A percentile compares a stretch with the other conserved stretches of the same genome.
These are phyloP conservation scores for Pterophyllum scalare DNA, from an alignment of 2,113 vertebrate species.

Conservation along the genomic window DNA sequence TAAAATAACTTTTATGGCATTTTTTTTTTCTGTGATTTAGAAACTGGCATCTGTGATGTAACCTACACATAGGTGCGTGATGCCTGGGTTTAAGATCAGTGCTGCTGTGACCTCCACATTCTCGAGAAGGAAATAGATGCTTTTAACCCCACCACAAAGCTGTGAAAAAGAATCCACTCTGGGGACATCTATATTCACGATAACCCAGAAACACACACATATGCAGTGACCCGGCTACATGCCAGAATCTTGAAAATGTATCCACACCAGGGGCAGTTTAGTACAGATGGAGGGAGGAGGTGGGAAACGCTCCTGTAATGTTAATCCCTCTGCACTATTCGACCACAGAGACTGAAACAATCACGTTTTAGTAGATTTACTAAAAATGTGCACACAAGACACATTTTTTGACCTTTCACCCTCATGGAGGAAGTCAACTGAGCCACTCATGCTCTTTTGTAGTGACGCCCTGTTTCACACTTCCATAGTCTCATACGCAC, in stretches of 20 bases:
- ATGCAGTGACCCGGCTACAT: conserved; percentile 45
- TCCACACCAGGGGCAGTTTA: conserved; percentile 67
- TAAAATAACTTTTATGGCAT: neutral
- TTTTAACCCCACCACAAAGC: conserved; percentile 51
- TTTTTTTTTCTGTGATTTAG: neutral
- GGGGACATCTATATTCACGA: conserved; percentile 49
- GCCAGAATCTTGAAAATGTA: conserved; percentile 63
- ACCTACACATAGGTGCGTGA: neutral
- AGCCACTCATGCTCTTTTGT: neutral
- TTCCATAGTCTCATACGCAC: neutral
- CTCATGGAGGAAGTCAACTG: neutral
- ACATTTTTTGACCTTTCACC: conserved; percentile 18
- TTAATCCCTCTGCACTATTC: conserved; percentile 34
- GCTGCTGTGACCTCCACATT: conserved; percentile 47
- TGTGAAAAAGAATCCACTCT: conserved; percentile 67
- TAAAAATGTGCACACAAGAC: conserved; percentile 7
- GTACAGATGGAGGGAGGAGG: conserved; percentile 46
- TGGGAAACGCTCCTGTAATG: conserved; percentile 37
- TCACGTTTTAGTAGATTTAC: conserved; percentile 27
- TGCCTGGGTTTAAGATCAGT: conserved; percentile 22
- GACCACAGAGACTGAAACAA: conserved; percentile 13
- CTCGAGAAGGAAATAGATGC: conserved; percentile 58
- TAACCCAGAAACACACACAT: conserved; percentile 5
- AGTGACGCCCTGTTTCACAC: neutral
- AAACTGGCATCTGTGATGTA: neutral